Conservation (phyloP, 2,888 invertebrate species). For the Trissolcus japonicus region DNA sequence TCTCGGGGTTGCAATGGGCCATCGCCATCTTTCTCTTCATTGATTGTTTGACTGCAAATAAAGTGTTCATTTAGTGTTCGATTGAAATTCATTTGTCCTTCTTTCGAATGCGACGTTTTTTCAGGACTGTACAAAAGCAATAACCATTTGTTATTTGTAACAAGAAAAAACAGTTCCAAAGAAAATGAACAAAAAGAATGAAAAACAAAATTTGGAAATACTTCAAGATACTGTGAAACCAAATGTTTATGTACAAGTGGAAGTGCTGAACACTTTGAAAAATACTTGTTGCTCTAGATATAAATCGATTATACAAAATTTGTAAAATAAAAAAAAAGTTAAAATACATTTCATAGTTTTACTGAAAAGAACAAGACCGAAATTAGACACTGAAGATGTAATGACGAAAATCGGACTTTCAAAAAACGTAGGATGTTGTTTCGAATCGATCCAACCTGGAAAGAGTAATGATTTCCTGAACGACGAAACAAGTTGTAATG, state of each 20-base stretch:
- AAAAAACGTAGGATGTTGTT: too few species aligned
- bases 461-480: neutral
- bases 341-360: neutral
- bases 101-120: neutral
- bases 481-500: neutral
- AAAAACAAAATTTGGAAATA: neutral
- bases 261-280: neutral
- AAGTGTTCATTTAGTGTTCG: slow-evolving; percentile 58
- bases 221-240: neutral
- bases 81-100: slow-evolving; percentile 3
- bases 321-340: neutral
- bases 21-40: slow-evolving; percentile 81
- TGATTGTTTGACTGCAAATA: slow-evolving; percentile 81
- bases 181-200: neutral
- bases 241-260: slow-evolving; percentile 32
- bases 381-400: too few species aligned
- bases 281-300: neutral
- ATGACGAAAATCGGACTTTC: too few species aligned
- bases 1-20: slow-evolving; percentile 78
- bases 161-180: neutral
- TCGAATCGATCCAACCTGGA: neutral
- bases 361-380: neutral
- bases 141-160: neutral
- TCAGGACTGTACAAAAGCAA: neutral
- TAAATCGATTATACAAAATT: neutral